phyloP scores from a whole-genome alignment of 2,888 invertebrate genomes.

The Coecobrya sp. region DNA sequence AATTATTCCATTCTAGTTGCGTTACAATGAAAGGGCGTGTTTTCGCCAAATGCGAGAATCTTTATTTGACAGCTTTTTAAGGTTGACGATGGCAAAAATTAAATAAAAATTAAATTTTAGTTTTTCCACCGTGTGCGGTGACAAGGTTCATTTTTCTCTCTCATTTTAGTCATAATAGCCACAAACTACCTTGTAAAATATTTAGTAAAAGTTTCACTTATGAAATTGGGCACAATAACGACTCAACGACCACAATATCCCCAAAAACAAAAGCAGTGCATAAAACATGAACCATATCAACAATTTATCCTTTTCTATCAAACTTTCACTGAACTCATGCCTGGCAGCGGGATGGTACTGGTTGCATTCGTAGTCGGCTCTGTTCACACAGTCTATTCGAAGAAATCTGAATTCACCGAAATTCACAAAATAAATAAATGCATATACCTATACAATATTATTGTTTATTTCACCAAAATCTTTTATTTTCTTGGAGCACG shows the following conservation, averaged over 20 bases:
- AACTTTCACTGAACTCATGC: not conserved
- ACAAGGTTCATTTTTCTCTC: not conserved
- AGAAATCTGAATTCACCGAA: too few species aligned
- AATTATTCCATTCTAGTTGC: not conserved
- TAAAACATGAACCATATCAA: too few species aligned
- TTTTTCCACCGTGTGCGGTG: not conserved
- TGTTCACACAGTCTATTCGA: too few species aligned
- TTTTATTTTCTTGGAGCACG: too few species aligned
- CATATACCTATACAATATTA: too few species aligned
- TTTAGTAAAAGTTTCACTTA: not conserved
- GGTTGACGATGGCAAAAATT: not conserved
- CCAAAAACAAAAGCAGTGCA: too few species aligned
- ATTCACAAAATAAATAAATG: too few species aligned
- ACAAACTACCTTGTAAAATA: not conserved
- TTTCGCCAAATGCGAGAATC: not conserved
- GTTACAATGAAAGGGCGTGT: conserved; percentile 17
- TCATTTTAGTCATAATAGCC: not conserved
- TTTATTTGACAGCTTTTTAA: not conserved
- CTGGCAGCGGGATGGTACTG: not conserved
- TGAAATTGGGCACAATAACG: not conserved
- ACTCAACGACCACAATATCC: too few species aligned
- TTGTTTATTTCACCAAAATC: too few species aligned
- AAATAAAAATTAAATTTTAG: not conserved
- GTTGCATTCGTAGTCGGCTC: not conserved
- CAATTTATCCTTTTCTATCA: not conserved